These are phyloP conservation scores for Myrmophylax atrothorax DNA, from an alignment of 2,113 vertebrate species.

Conservation along the genomic window DNA sequence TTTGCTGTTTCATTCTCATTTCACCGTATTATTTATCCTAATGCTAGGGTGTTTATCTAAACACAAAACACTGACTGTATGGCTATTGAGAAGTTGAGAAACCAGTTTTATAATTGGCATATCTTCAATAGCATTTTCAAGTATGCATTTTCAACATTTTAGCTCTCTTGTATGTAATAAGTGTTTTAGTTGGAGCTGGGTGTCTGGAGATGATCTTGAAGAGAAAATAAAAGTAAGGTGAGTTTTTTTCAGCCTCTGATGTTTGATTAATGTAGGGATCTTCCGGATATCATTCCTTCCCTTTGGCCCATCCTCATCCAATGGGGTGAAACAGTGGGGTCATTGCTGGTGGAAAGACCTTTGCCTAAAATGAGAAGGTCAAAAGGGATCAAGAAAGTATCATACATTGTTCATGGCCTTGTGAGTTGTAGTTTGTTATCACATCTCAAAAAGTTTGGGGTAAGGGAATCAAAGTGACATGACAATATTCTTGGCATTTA, in stretches of 20 bases:
- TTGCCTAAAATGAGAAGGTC: not conserved
- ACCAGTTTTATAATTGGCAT: not conserved
- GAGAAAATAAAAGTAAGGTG: not conserved
- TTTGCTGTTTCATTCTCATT: not conserved
- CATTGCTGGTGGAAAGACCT: not conserved
- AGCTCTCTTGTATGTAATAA: not conserved
- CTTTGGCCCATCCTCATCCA: not conserved
- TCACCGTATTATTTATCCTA: not conserved
- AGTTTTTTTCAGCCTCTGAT: not conserved
- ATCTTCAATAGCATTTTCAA: not conserved
- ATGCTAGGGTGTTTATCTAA: not conserved
- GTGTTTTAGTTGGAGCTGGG: not conserved
- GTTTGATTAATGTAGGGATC: accelerated
- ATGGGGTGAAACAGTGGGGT: not conserved
- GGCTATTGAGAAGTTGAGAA: not conserved
- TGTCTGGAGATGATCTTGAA: not conserved
- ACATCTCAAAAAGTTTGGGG: not conserved
- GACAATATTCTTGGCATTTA: not conserved
- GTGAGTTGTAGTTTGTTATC: not conserved
- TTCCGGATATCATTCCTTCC: not conserved
- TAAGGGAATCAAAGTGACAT: not conserved
- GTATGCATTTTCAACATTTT: not conserved
- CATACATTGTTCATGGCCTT: not conserved
- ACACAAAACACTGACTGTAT: not conserved
- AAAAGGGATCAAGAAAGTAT: not conserved